These are phyloP conservation scores for Plestiodon gilberti DNA, from an alignment of 2,113 vertebrate species.

Conservation along the genomic window DNA sequence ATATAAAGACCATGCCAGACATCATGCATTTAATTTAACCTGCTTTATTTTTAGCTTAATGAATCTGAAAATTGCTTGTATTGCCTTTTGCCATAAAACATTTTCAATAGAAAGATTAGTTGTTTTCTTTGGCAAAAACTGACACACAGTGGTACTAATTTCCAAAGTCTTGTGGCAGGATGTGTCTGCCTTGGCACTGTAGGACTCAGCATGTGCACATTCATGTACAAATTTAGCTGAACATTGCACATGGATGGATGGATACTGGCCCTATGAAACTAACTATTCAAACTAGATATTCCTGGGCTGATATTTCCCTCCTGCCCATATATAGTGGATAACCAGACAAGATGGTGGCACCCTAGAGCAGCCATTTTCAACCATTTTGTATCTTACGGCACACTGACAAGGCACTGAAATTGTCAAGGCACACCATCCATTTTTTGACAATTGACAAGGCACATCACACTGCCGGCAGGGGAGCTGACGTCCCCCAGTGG, in stretches of 20 bases:
- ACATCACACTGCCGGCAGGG: no score
- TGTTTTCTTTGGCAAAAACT: slow-evolving; percentile 5
- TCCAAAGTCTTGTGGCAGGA: not conserved
- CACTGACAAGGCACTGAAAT: no score
- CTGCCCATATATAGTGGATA: no score
- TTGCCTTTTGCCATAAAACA: not conserved
- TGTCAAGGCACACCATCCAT: no score
- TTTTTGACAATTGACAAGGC: no score
- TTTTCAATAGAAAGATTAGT: not conserved
- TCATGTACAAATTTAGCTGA: slow-evolving; percentile 32
- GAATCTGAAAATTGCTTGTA: not conserved
- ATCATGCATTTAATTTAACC: slow-evolving; percentile 34
- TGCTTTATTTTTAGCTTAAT: slow-evolving; percentile 16
- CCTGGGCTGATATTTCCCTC: no score
- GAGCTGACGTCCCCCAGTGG: no score
- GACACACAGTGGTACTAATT: not conserved
- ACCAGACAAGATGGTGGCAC: no score
- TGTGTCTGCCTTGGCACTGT: not conserved
- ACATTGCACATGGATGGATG: fast-evolving
- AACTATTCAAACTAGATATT: no score
- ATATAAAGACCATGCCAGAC: not conserved
- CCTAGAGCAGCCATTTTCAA: no score
- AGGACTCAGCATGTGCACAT: not conserved
- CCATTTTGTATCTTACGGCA: no score
- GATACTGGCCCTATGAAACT: no score